Conservation (phyloP, 2,888 invertebrate species). For the Epirrhoe alternata region DNA sequence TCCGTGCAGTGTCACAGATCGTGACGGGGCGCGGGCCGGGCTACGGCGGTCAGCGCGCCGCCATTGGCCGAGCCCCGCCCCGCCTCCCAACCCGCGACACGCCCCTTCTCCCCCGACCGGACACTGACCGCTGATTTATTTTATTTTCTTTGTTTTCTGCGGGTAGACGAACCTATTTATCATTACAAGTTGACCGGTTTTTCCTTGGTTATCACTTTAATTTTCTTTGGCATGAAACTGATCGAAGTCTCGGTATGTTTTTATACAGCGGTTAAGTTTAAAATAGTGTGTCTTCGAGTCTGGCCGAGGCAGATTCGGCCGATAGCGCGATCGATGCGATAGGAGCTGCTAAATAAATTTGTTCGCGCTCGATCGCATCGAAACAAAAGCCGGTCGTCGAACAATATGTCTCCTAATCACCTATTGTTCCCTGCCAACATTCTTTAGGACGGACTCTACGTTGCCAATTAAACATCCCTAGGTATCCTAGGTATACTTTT, state of each 20-base stretch:
- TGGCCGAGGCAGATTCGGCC: background rate
- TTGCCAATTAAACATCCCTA: background rate
- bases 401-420: slow-evolving; percentile 25
- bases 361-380: slow-evolving; percentile 23
- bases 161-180: slow-evolving; percentile 2
- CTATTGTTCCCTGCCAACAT: slow-evolving; percentile 11
- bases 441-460: slow-evolving; percentile 2
- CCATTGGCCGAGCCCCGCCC: slow-evolving; percentile 52
- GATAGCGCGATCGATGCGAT: slow-evolving; percentile 8
- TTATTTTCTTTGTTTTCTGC: slow-evolving; percentile 1
- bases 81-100: slow-evolving; percentile 28
- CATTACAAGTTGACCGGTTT: background rate
- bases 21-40: slow-evolving; percentile 34
- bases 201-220: background rate
- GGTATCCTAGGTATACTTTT: too few species aligned
- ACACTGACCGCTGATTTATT: slow-evolving; percentile 2
- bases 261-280: background rate
- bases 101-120: slow-evolving; percentile 22
- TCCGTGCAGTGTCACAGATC: too few species aligned
- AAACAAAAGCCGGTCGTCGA: slow-evolving; percentile 13
- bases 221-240: background rate
- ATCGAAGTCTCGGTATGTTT: background rate
- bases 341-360: slow-evolving; percentile 10
- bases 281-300: background rate
- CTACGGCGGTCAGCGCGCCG: slow-evolving; percentile 52